Conservation (phyloP, 2,888 invertebrate genomes). For the Galerucella nymphaeae region DNA sequence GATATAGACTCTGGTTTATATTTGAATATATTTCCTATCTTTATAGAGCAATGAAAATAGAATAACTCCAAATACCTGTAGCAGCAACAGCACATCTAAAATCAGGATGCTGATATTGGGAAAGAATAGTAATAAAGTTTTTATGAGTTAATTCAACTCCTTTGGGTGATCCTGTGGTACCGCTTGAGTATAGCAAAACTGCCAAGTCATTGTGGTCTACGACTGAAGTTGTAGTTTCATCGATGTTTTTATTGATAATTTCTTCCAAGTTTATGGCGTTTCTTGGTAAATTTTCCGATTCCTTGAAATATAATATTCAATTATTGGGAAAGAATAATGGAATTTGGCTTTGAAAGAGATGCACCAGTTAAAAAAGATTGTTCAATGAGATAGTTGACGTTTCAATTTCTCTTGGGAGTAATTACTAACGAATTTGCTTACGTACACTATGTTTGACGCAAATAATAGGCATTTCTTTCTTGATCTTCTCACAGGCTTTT, state of each 20-base stretch:
- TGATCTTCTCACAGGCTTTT: not conserved
- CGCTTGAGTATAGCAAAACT: slow-evolving; percentile 75
- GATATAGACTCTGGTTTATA: too few species aligned
- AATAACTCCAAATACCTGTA: not conserved
- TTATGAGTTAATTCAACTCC: slow-evolving; percentile 75
- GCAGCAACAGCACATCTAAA: slow-evolving; percentile 20
- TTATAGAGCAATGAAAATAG: too few species aligned
- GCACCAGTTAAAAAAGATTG: too few species aligned
- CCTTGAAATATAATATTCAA: slow-evolving; percentile 1
- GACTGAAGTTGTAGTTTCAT: slow-evolving; percentile 51
- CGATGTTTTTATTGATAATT: slow-evolving; percentile 66
- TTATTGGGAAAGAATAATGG: not conserved
- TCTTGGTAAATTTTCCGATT: slow-evolving; percentile 65
- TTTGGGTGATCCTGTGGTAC: slow-evolving; percentile 85
- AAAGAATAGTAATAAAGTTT: slow-evolving; percentile 43
- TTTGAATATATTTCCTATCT: too few species aligned
- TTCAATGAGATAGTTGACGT: too few species aligned
- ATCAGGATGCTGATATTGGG: slow-evolving; percentile 36
- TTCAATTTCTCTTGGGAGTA: too few species aligned
- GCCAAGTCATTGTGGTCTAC: slow-evolving; percentile 56
- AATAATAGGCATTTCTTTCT: not conserved
- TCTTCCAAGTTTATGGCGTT: slow-evolving; percentile 72
- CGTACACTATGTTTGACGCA: not conserved
- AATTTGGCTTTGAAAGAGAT: too few species aligned
- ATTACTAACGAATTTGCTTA: not conserved